Base-by-base conservation (phyloP, 2,888 invertebrate species). In the Coelinius sp. region DNA sequence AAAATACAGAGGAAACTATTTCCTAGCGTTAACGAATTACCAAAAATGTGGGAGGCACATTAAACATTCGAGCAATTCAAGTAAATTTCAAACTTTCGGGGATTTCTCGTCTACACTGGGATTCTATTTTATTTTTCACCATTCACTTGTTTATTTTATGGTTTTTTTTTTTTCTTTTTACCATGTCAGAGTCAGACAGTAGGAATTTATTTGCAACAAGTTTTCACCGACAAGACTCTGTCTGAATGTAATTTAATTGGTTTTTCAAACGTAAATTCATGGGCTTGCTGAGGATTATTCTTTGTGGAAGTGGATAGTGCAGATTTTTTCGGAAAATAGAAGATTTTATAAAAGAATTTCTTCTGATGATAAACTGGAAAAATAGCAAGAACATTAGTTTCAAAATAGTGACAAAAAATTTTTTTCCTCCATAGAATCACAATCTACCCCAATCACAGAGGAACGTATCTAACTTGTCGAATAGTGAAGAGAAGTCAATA, bases 61-160 rank as follows among this genome's bases (percentile, higher is more conserved):
- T 85, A 84, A 85, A 85, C 82, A 84, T 82, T 81, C 83, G 83
- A 84, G 85, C 83, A 85, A 85, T 86, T 85, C 84, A 84, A 84
- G 62, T 66, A 68, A 56, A 63, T 69, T 80, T 79, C 80, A 81
- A 83, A 82, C 80, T 78, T 79, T 59, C 44, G n/a, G 63, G 69
- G 52, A 70, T 70, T 70, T 70, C 64, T 31, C 68, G 73, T 67
- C 69, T 73, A 73, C 71, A 59, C 59, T 59, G 20, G 59, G 41
- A 71, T 62, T 70, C 65, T 73, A 74, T 59, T 59, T 59, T 73
- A 73, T 76, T 73, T 71, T 52, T 68, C 56, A 49, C 67, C 67
- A 64, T 66, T 14, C n/a, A 46, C 62, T 76, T 74, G 70, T 35
- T 78, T 77, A 77, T 65, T 78, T 68, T 44, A 59, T 35, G 31